Evolutionary conservation across 2,113 vertebrate genomes (phyloP), one percentile per base, ranked within the genome.

Genomic region (Nannospalax galili): DNA sequence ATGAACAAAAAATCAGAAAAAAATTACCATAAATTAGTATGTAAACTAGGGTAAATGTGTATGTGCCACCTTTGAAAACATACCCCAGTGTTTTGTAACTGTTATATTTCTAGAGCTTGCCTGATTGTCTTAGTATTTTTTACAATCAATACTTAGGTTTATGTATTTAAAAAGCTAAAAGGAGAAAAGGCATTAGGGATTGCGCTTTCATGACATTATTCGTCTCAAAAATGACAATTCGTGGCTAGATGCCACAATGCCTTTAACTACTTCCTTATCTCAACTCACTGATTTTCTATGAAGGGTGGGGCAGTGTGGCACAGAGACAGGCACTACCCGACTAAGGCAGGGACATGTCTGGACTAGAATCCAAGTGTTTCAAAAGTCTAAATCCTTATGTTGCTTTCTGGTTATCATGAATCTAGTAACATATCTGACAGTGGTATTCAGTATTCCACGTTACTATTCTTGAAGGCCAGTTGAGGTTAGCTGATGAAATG

Each of bases 151-250:
- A 62, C 32, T n/a, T 85, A 52, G 24, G 15, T 16, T 85, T 42
- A 12, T 64, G 45, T 37, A 73, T n/a, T n/a, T n/a, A n/a, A 86
- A 91, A 79, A 37, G 11, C 65, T 48, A 73, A 58, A 2, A 82
- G 9, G 20, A 90, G 30, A 87, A 92, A 94, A 90, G 40, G 35
- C 28, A 58, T 45, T 37, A n/a, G 26, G n/a, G 19, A 88, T 93
- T 12, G 32, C 89, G 73, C 93, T 74, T 67, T 45, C 19, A 11
- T 35, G 77, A 60, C 10, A 86, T 73, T 86, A 15, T 93, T 95
- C 88, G 78, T 77, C 91, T 92, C 48, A 65, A 87, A 95, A 92
- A 30, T 62, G 30, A 19, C n/a, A 88, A 3, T 62, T 32, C 30
- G 4, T 69, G 24, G 45, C 17, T 48, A 32, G 3, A 6, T 35